These are phyloP conservation scores for Cherax destructor DNA, from an alignment of 1,140 invertebrate species.

Conservation along the genomic window DNA sequence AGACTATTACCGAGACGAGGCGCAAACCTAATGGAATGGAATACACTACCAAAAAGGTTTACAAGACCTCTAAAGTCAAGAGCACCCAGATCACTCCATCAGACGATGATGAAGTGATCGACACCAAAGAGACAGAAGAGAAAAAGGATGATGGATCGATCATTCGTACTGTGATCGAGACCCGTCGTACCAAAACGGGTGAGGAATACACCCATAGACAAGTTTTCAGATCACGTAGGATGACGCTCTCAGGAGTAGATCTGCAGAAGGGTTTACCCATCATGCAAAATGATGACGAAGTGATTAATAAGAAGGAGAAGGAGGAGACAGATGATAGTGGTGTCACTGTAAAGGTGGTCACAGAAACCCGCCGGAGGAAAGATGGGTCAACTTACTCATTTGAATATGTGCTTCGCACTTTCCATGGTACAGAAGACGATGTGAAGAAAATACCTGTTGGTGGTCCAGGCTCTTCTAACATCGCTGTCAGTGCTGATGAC, in stretches of 20 bases:
- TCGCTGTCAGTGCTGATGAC: slow-evolving; percentile 68
- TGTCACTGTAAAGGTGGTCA: slow-evolving; percentile 60
- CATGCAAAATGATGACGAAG: slow-evolving; percentile 70
- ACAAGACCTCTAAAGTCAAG: slow-evolving; percentile 70
- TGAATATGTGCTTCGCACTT: slow-evolving; percentile 69
- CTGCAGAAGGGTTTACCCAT: slow-evolving; percentile 65
- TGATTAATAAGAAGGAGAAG: slow-evolving; percentile 63
- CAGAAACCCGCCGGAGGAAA: slow-evolving; percentile 67
- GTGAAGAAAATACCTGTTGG: slow-evolving; percentile 58
- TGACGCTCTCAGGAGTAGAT: slow-evolving; percentile 69
- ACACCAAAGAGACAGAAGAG: slow-evolving; percentile 69
- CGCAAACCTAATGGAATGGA: slow-evolving; percentile 65
- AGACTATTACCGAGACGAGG: slow-evolving; percentile 69
- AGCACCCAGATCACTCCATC: slow-evolving; percentile 68
- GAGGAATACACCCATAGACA: slow-evolving; percentile 71
- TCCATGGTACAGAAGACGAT: slow-evolving; percentile 66
- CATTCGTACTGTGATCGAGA: slow-evolving; percentile 64
- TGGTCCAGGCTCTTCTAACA: slow-evolving; percentile 46
- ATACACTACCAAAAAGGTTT: slow-evolving; percentile 71
- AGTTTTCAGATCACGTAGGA: slow-evolving; percentile 65
- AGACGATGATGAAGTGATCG: slow-evolving; percentile 69
- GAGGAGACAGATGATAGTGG: slow-evolving; percentile 66
- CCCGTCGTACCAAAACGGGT: slow-evolving; percentile 60
- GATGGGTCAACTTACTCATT: slow-evolving; percentile 71
- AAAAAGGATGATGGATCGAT: slow-evolving; percentile 61